Base-by-base conservation (phyloP, 2,113 vertebrate species). In the Pipa parva region DNA sequence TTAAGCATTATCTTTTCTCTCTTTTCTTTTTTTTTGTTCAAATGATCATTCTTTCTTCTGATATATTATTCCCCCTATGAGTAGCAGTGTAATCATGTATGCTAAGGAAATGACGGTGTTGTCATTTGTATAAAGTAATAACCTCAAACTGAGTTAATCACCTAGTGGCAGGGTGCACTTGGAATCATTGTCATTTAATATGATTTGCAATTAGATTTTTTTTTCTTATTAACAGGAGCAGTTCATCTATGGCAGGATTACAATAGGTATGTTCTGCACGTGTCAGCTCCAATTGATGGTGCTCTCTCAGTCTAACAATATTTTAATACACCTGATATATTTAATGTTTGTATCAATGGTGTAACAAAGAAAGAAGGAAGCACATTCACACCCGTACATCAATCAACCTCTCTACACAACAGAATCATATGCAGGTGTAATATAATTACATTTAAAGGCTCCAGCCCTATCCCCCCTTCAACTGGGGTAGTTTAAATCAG, bases 141-240 rank as follows among this genome's bases (percentile, higher is more conserved):
- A 26, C 42, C 18, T 71, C 50, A 56, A 57, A 50, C 62, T 56
- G 60, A 36, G 59, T 71, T 51, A 57, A 64, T 64, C 42, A 39
- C 22, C 37, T 37, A 17, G 36, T 12, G 46, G 37, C 39, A 18
- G 48, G 55, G n/a, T 4, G 46, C 45, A 28, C 10, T 15, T 10
- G 17, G 46, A 25, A 55, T 29, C 15, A 8, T 10, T 27, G 46
- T 48, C 13, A 62, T 52, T 27, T 59, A 10, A 69, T 60, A 28
- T 37, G 13, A 52, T 69, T 57, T 26, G 36, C 37, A 27, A 4
- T 42, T n/a, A 42, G 36, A 22, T 17, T 15, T 5, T 59, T 59
- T 45, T 20, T 46, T 18, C 17, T 8, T 17, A 27, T 20, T 48
- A 48, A 20, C 11, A 60, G 18, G 29, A 45, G 27, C 12, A 13